phyloP scores from a whole-genome alignment of 2,888 invertebrate species.

The Disparrhopalites patrizii region DNA sequence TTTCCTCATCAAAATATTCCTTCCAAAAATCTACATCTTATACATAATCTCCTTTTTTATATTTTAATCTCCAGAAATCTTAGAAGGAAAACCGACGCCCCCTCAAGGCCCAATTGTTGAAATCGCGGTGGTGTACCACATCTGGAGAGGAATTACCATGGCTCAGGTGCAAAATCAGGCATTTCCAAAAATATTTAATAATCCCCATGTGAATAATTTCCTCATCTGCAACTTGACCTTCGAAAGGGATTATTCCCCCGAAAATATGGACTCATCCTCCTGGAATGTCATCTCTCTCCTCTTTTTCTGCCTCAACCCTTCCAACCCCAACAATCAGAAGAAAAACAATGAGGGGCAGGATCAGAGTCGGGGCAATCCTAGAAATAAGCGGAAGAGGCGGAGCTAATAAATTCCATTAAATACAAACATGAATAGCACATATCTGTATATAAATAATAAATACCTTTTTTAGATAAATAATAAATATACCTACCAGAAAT shows the following conservation, averaged over 20 bases:
- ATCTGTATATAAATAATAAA: no score
- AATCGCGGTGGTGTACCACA: background rate
- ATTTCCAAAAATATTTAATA: background rate
- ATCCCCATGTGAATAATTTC: background rate
- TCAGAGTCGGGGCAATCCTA: no score
- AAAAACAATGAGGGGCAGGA: no score
- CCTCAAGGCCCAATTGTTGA: background rate
- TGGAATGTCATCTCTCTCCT: background rate
- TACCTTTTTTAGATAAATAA: no score
- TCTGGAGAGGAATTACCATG: background rate
- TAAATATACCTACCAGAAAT: no score
- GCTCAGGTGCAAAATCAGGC: background rate
- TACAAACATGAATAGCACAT: no score
- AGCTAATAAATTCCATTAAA: no score
- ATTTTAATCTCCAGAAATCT: no score
- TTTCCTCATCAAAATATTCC: background rate
- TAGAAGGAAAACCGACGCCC: no score
- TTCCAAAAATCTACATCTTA: background rate
- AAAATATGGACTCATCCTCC: background rate
- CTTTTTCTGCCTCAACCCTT: background rate
- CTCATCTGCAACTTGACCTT: background rate
- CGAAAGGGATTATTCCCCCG: background rate
- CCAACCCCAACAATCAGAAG: no score
- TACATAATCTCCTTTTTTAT: no score
- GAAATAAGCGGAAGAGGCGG: no score